A percentile compares a stretch with the other conserved stretches of the same genome.
phyloP scores from a whole-genome alignment of 2,888 invertebrate species.

The Drosophila engyochracea region DNA sequence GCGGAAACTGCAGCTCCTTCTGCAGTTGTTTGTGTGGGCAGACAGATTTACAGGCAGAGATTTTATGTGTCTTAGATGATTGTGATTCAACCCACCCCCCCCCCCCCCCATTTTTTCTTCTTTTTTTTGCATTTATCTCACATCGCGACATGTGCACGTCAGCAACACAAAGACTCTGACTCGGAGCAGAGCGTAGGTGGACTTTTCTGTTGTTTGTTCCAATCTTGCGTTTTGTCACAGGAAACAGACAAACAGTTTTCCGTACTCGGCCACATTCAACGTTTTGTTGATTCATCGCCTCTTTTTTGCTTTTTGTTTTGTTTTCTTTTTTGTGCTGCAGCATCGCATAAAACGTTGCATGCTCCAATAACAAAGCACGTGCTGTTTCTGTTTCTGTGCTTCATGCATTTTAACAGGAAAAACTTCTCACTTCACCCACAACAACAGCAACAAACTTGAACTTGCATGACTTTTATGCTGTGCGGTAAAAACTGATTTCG shows the following conservation, averaged over 20 bases:
- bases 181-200: conserved; percentile 54
- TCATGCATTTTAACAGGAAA: conserved; percentile 55
- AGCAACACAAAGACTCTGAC: conserved; percentile 32
- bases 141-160: conserved; percentile 54
- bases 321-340: conserved; percentile 26
- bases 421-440: conserved; percentile 44
- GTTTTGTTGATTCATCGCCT: conserved; percentile 65
- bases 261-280: conserved; percentile 27
- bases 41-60: conserved; percentile 60
- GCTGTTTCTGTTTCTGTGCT: conserved; percentile 43
- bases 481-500: conserved; percentile 59
- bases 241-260: conserved; percentile 38
- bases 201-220: conserved; percentile 22
- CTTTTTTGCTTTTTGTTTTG: neutral
- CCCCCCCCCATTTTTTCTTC: neutral
- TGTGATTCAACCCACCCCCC: conserved; percentile 27
- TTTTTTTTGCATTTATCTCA: conserved; percentile 59
- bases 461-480: conserved; percentile 68
- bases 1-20: conserved; percentile 56
- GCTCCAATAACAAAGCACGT: conserved; percentile 66
- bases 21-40: conserved; percentile 37
- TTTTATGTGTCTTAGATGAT: conserved; percentile 15
- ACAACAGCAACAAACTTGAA: conserved; percentile 66
- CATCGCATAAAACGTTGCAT: conserved; percentile 59
- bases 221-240: conserved; percentile 50